phyloP scores from a whole-genome alignment of 2,113 vertebrate genomes.

The Malurus melanocephalus region DNA sequence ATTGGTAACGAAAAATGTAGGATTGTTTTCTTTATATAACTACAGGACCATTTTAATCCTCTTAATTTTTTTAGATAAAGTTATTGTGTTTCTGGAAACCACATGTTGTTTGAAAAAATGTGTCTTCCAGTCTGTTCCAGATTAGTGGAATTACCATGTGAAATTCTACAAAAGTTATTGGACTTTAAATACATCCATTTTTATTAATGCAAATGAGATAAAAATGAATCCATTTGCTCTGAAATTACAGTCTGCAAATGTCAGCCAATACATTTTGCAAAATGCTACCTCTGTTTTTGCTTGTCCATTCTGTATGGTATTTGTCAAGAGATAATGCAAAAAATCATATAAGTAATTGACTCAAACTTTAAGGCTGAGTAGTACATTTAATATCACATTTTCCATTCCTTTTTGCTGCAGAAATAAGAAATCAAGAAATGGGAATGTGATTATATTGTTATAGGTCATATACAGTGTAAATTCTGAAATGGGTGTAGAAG shows the following conservation, averaged over 20 bases:
- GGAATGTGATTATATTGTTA: background rate
- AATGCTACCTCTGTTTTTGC: background rate
- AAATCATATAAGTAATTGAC: background rate
- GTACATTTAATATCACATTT: constrained; percentile 1
- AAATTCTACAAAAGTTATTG: constrained; percentile 46
- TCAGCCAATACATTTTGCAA: constrained; percentile 12
- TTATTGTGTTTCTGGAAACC: background rate
- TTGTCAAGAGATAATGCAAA: constrained; percentile 17
- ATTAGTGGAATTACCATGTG: constrained; percentile 3
- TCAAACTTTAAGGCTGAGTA: background rate
- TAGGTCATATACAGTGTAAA: background rate
- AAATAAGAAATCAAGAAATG: constrained; percentile 5
- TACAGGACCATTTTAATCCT: background rate
- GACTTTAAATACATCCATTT: constrained; percentile 13
- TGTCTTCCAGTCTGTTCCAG: background rate
- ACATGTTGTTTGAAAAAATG: background rate
- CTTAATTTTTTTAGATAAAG: background rate
- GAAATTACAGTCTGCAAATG: background rate
- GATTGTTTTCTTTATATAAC: background rate
- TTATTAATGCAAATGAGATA: constrained; percentile 15
- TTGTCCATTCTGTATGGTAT: background rate
- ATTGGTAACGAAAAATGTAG: background rate
- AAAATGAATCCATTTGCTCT: background rate
- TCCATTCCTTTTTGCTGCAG: background rate
- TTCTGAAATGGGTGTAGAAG: background rate